Base-by-base conservation (phyloP, 1,140 invertebrate species). In the Dolichoris vasculosae region DNA sequence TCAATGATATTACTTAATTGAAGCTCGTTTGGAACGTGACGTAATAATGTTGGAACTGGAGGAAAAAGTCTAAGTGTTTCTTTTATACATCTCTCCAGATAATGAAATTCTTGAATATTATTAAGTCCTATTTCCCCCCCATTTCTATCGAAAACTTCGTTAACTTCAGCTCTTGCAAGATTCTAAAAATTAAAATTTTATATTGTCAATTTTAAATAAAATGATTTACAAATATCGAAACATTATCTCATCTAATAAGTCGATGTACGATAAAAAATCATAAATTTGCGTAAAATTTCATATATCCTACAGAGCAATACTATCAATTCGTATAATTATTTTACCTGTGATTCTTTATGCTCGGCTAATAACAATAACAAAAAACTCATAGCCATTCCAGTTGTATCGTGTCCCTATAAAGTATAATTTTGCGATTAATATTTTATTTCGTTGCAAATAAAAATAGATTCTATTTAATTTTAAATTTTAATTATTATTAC, bases 1-100 rank as follows among this genome's bases (percentile, higher is more conserved):
- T 6, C 9, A 64, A 4, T 69, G 6, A 26, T 38, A 51, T 51
- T 82, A 81, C 88, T 88, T 32, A 91, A 83, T 87, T 89, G 86
- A 17, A 91, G 69, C 92, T 95, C 89, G 93, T 93, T 78, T 90
- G 91, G 82, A 88, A 95, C 86, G 35, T 89, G 88, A 63, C 95
- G 90, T 17, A 91, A 93, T 55, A 95, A 93, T 7, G 93, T 89
- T 17, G 95, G 94, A 3, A 95, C 95, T 35, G 94, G 94, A 2
- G 95, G 95, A 88, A 93, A 95, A 8, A 96, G 85, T 59, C 95
- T 88, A 48, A 95, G 88, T 17, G 94, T 89, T 91, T 96, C 95
- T 91, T 95, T 96, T 75, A 96, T 94, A 84, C 94, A 94, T 88
- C 94, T 92, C 87, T 96, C 95, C 67, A 96, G 88, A 88, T 95